Evolutionary conservation across 1,140 invertebrate genomes (phyloP).

Genomic region (Hylaeus volcanicus): DNA sequence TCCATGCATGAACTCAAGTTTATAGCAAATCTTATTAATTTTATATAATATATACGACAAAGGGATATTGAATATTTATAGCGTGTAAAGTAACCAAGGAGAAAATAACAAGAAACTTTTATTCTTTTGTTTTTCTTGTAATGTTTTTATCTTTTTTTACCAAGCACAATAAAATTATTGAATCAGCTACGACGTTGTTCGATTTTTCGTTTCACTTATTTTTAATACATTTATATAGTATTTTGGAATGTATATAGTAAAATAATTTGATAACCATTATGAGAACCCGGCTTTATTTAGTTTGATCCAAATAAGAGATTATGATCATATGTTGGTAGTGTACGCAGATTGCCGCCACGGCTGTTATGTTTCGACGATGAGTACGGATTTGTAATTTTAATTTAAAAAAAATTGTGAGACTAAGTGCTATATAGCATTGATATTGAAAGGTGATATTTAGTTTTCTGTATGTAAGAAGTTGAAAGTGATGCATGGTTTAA

Average conservation of each 20-base stretch:
- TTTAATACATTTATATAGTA: background rate
- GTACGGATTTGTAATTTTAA: conserved; percentile 38
- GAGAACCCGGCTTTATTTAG: conserved; percentile 37
- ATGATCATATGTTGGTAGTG: conserved; percentile 46
- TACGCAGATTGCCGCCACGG: conserved; percentile 46
- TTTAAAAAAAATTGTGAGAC: conserved; percentile 16
- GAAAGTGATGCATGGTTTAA: background rate
- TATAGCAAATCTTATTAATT: too few relatives aligned
- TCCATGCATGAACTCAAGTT: too few relatives aligned
- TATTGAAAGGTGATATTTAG: conserved; percentile 34
- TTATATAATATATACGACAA: too few relatives aligned
- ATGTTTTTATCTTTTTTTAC: background rate
- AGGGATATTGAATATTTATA: too few relatives aligned
- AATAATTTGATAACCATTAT: conserved; percentile 3
- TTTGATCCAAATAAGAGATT: conserved; percentile 39
- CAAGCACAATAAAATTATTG: background rate
- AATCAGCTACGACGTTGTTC: background rate
- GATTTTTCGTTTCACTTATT: too few relatives aligned
- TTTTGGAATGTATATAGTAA: background rate
- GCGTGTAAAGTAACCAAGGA: too few relatives aligned
- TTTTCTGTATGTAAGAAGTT: background rate
- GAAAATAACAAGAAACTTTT: too few relatives aligned
- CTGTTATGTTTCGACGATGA: conserved; percentile 32
- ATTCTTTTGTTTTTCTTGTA: too few relatives aligned
- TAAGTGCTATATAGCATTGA: conserved; percentile 38